A percentile compares a stretch with the other conserved stretches of the same genome.
Evolutionary conservation across 2,888 invertebrate genomes (phyloP).

Genomic region (Temnothorax unifasciatus): DNA sequence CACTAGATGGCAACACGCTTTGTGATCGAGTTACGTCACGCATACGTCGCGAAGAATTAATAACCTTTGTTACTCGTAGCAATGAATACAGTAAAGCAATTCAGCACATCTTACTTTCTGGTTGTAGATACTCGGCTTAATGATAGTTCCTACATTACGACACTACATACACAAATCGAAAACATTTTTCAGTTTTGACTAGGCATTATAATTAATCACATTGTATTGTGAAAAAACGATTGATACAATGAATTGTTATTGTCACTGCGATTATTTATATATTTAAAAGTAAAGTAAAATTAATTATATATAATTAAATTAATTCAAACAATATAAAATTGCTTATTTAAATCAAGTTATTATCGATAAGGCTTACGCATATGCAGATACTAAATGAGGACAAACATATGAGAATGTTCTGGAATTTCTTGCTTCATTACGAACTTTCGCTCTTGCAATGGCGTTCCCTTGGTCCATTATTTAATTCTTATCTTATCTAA

Average conservation of each 20-base stretch:
- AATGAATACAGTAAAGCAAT: slow-evolving; percentile 55
- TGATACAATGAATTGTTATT: not conserved
- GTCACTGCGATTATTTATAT: not conserved
- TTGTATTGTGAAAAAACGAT: not conserved
- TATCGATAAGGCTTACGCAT: not conserved
- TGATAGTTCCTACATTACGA: slow-evolving; percentile 39
- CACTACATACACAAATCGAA: too few species aligned
- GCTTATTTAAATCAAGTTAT: not conserved
- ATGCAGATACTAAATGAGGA: slow-evolving; percentile 3
- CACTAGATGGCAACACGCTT: slow-evolving; percentile 66
- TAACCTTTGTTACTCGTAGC: slow-evolving; percentile 50
- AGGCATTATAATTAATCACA: not conserved
- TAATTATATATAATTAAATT: slow-evolving; percentile 1
- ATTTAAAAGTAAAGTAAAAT: not conserved
- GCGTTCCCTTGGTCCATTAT: slow-evolving; percentile 6
- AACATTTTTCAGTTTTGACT: not conserved
- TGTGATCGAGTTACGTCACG: slow-evolving; percentile 67
- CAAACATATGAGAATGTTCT: not conserved
- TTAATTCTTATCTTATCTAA: slow-evolving; percentile 39
- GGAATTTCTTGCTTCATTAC: slow-evolving; percentile 25
- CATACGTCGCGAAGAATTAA: slow-evolving; percentile 66
- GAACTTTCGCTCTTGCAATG: slow-evolving; percentile 9
- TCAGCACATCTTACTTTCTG: slow-evolving; percentile 9
- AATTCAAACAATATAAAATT: not conserved
- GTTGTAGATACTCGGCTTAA: not conserved